Conservation (phyloP, 2,888 invertebrate genomes). For the Philereme transversata region DNA sequence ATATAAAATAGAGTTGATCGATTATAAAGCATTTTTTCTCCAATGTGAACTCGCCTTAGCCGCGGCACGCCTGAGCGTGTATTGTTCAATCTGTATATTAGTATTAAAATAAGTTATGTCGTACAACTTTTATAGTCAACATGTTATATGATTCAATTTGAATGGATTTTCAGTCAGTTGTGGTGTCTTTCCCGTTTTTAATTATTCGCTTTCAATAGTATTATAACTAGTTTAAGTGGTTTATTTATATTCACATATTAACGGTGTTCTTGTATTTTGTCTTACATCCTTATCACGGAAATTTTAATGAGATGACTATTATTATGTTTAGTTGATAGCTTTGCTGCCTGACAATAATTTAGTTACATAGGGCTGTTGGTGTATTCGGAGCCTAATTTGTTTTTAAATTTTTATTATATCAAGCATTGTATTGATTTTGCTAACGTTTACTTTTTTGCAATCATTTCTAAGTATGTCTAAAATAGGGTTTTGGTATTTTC, state of each 20-base stretch:
- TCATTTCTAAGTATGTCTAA: background rate
- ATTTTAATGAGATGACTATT: conserved; percentile 65
- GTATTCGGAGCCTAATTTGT: conserved; percentile 42
- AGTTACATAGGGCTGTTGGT: conserved; percentile 57
- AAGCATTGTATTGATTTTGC: conserved; percentile 52
- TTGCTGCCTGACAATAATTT: conserved; percentile 76
- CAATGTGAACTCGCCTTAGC: conserved; percentile 6
- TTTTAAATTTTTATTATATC: conserved; percentile 44
- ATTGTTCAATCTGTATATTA: conserved; percentile 45
- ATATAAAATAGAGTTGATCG: too few relatives aligned
- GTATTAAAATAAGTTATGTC: conserved; percentile 59
- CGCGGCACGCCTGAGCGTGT: conserved; percentile 4
- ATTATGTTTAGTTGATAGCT: conserved; percentile 56
- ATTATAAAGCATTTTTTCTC: background rate
- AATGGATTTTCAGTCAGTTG: conserved; percentile 26
- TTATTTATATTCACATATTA: conserved; percentile 61
- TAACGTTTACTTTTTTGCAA: conserved; percentile 23
- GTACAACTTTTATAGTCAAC: conserved; percentile 64
- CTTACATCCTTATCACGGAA: conserved; percentile 28
- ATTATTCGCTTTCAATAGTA: conserved; percentile 50
- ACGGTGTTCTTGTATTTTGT: conserved; percentile 48
- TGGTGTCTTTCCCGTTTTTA: conserved; percentile 41
- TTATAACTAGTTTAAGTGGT: conserved; percentile 53
- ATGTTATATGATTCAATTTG: conserved; percentile 33
- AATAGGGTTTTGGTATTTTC: background rate